These are phyloP conservation scores for zebrafish (Danio rerio) DNA, from an alignment of 2,113 vertebrate species.

Conservation along the genomic window DNA sequence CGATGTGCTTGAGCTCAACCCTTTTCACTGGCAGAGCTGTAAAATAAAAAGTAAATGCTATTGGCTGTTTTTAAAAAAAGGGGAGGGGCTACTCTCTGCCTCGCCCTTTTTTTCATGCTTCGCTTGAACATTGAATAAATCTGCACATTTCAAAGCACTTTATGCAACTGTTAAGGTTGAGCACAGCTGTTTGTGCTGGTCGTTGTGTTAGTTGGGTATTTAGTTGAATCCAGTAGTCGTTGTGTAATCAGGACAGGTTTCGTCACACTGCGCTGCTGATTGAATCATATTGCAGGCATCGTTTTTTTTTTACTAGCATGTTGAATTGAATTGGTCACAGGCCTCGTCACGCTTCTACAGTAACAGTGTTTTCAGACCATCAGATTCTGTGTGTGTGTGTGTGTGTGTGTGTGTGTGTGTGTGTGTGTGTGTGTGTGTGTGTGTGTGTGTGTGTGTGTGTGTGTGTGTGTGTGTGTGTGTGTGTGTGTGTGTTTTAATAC, in stretches of 20 bases:
- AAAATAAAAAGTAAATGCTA: too few relatives aligned
- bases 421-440: conserved; percentile 16
- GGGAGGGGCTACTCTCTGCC: too few relatives aligned
- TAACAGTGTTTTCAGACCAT: background rate
- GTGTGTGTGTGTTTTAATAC: background rate
- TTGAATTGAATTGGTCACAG: background rate
- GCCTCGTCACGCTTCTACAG: background rate
- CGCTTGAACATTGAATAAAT: too few relatives aligned
- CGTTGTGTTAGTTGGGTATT: background rate
- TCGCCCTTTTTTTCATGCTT: too few relatives aligned
- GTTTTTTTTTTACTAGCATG: background rate
- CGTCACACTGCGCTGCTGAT: background rate
- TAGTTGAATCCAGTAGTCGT: background rate
- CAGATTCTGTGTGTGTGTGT: background rate
- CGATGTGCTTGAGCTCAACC: too few relatives aligned
- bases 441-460: conserved; percentile 18
- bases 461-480: conserved; percentile 16
- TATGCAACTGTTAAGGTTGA: too few relatives aligned
- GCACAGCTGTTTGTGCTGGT: conserved; percentile 35
- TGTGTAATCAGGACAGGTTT: background rate
- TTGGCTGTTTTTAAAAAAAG: too few relatives aligned
- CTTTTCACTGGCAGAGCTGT: too few relatives aligned
- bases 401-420: conserved; percentile 23
- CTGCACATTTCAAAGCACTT: too few relatives aligned
- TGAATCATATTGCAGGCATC: background rate